Base-by-base conservation (phyloP, 2,113 vertebrate species). In the Acrocephalus arundinaceus region DNA sequence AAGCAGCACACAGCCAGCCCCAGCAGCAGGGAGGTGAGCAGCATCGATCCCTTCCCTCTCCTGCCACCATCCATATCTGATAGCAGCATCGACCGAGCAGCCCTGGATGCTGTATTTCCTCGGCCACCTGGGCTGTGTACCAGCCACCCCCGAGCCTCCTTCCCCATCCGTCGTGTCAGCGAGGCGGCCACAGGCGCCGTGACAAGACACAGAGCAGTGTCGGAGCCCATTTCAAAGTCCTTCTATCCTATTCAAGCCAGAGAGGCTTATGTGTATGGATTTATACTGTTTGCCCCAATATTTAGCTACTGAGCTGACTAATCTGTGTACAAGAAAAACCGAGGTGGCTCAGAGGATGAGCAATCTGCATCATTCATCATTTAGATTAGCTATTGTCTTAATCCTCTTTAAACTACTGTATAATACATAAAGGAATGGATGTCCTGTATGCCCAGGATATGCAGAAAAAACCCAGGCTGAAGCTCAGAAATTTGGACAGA, bases 311-410 rank as follows among this genome's bases (percentile, higher is more conserved):
- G 85, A 95, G 83, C 92, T 95, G 87, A 89, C 95, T 95, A 88
- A 96, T 96, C 95, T 89, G 31, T 57, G 88, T 84, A 94, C 59
- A 88, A 63, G 87, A 82, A 90, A 95, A 94, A n/a, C 49, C 57
- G 31, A 0, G 4, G 74, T 93, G 87, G 89, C 95, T 89, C 87
- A 87, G 70, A 83, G 83, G 74, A 93, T 93, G 94, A 92, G 92
- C 90, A 90, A 92, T 90, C 81, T 90, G 89, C 94, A 90, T 90
- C 57, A 85, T 91, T 97, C 95, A 95, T 97, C 94, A 93, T 81
- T 89, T 87, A 96, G 87, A 95, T 96, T 94, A 89, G 87, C 91
- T 87, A 90, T 95, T 97, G 93, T 96, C 94, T 96, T 96, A 96
- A 96, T 96, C 89, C 80, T 94, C 87, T 95, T 92, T 95, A 96